Evolutionary conservation across 2,797 vertebrate genomes (phyloP).

Genomic region (Hylomyscus alleni): DNA sequence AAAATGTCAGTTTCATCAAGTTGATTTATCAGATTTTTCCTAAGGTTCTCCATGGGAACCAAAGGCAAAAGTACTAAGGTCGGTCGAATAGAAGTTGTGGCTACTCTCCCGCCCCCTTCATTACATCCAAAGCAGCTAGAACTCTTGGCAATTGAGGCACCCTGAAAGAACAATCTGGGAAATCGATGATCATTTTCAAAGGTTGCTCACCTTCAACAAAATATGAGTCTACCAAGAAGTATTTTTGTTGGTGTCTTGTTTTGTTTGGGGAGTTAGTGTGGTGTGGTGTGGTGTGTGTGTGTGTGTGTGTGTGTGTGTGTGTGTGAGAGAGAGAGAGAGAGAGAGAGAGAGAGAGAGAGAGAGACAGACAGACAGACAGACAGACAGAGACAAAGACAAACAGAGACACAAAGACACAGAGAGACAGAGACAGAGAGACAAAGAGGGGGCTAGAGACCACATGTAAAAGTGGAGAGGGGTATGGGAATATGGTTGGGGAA

Average conservation of each 20-base stretch:
- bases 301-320: background rate
- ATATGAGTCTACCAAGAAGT: background rate
- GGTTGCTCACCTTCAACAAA: conserved; percentile 6
- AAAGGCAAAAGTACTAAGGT: conserved; percentile 33
- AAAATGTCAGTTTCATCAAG: conserved; percentile 63
- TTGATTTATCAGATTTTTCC: conserved; percentile 50
- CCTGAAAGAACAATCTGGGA: conserved; percentile 15
- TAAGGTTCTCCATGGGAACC: conserved; percentile 26
- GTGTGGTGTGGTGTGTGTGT: background rate
- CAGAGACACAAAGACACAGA: background rate
- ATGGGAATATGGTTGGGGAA: background rate
- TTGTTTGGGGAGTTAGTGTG: background rate
- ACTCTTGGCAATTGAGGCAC: conserved; percentile 21
- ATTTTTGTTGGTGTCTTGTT: background rate
- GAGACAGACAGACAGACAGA: background rate
- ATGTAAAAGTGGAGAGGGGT: background rate
- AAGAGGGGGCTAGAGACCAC: background rate
- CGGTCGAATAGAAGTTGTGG: background rate
- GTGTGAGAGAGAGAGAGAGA: background rate
- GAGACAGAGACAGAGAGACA: background rate
- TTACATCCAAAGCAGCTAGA: background rate
- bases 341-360: background rate
- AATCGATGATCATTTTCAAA: background rate
- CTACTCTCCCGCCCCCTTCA: background rate
- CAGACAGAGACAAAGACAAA: too few relatives aligned